These are phyloP conservation scores for Ptychadena robeensis DNA, from an alignment of 2,797 vertebrate genomes.

Conservation along the genomic window DNA sequence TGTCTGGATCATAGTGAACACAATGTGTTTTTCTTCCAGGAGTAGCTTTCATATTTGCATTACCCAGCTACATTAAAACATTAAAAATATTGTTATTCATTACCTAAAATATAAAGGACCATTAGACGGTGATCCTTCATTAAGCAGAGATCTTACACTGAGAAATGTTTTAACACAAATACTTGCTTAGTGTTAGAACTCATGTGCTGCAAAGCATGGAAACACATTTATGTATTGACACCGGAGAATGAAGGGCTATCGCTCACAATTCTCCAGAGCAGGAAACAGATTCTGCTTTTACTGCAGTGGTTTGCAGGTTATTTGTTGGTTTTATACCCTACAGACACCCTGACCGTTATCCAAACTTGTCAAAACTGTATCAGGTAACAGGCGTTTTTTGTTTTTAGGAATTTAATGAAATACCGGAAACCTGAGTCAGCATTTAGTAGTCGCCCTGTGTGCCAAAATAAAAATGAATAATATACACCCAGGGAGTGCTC, in stretches of 20 bases:
- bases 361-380: background rate
- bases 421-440: background rate
- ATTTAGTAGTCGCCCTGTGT: background rate
- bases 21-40: no score
- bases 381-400: background rate
- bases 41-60: no score
- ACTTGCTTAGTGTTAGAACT: background rate
- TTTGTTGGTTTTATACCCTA: background rate
- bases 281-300: background rate
- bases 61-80: no score
- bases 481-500: no score
- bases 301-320: background rate
- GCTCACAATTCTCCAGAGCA: background rate
- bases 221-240: background rate
- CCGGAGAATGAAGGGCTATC: background rate
- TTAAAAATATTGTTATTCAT: no score
- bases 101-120: background rate
- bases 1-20: no score
- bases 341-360: background rate
- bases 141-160: background rate
- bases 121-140: background rate
- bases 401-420: background rate
- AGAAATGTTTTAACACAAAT: background rate
- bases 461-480: background rate
- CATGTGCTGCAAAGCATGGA: background rate